A percentile compares a stretch with the other conserved stretches of the same genome.
These are phyloP conservation scores for Rallus crepitans DNA, from an alignment of 2,797 vertebrate genomes.

Conservation along the genomic window DNA sequence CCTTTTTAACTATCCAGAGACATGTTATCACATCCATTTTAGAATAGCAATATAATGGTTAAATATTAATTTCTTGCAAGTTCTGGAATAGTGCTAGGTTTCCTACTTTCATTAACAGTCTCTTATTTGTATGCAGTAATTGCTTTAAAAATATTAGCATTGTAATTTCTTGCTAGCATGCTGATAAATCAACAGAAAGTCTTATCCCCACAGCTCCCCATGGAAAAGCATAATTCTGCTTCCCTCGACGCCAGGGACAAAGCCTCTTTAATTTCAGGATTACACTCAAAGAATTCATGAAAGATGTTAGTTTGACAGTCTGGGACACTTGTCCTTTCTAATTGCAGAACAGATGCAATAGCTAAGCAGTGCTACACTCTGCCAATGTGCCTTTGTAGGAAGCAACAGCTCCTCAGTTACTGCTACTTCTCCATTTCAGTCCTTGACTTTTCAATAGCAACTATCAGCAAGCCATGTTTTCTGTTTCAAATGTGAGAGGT, in stretches of 20 bases:
- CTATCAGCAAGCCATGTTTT: background rate
- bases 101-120: slow-evolving; percentile 66
- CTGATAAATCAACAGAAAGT: slow-evolving; percentile 34
- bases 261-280: slow-evolving; percentile 26
- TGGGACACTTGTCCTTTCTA: background rate
- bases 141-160: slow-evolving; percentile 65
- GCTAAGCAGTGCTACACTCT: background rate
- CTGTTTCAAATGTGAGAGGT: background rate
- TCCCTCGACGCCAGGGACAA: background rate
- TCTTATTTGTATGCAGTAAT: slow-evolving; percentile 65
- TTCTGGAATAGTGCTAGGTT: slow-evolving; percentile 35
- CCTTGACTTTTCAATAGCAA: slow-evolving; percentile 21
- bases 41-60: slow-evolving; percentile 62
- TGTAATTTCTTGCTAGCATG: slow-evolving; percentile 25
- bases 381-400: background rate
- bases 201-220: background rate
- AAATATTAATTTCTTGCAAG: slow-evolving; percentile 77
- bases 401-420: background rate
- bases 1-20: slow-evolving; percentile 57
- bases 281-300: background rate
- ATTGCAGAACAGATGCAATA: background rate
- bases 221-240: background rate
- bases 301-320: background rate
- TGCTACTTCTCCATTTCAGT: background rate
- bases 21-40: slow-evolving; percentile 53